Base-by-base conservation (phyloP, 2,113 vertebrate genomes). In the Cygnus atratus region DNA sequence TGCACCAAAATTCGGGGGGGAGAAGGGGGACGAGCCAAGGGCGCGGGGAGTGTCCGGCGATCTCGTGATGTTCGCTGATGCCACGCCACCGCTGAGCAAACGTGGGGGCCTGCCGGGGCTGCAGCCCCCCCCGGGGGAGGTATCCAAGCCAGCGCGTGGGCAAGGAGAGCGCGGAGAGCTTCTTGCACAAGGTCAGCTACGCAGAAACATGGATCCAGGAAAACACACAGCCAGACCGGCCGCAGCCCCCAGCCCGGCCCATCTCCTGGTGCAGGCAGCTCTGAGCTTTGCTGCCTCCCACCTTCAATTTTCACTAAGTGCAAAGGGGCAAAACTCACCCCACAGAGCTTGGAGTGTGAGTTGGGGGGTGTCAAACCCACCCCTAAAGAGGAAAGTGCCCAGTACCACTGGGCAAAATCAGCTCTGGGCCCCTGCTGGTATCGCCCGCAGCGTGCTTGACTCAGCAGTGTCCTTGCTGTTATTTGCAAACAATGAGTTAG, bases 171-270 rank as follows among this genome's bases (percentile, higher is more conserved):
- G 39, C 5, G 0, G 28, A 83, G 90, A 43, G 65, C 91, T 86
- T 76, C 92, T 92, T 97, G 92, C 24, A 4, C 81, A 96, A 97
- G 74, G 83, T 33, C 70, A 44, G 70, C 87, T 95, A 81, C 29
- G 2, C 84, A 78, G 91, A 78, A 93, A 17, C 33, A 0, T 0
- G 24, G 77, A 86, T 92, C 61, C 52, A 46, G 91, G 95, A 95
- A 91, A 84, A 80, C 46, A 62, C 0, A 0, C n/a, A 65, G 63
- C 18, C 0, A 0, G n/a, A 28, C 54, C 5, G 3, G 57, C 81
- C 1, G 0, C 29, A 39, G 84, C 50, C 41, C 44, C 70, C 62
- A 43, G 67, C 43, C 71, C 85, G 87, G 37, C 66, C 54, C 48
- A 7, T 29, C 52, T 73, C 67, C 8, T 7, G 58, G 31, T 2